These are phyloP conservation scores for Andrena camellia DNA, from an alignment of 2,888 invertebrate genomes.

Conservation along the genomic window DNA sequence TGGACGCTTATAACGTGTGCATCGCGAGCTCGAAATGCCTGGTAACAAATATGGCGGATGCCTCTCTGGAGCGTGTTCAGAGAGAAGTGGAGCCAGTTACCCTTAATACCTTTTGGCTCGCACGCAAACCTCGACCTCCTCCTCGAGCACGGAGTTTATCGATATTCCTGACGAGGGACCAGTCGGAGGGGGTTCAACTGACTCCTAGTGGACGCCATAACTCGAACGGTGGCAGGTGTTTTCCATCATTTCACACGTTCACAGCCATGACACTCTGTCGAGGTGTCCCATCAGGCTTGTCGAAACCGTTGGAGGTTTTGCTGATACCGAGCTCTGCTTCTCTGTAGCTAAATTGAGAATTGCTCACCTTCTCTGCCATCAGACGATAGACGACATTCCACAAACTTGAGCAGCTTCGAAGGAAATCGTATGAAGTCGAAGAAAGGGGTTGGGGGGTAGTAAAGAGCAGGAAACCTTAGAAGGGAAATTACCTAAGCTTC, in stretches of 20 bases:
- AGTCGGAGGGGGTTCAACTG: slow-evolving; percentile 52
- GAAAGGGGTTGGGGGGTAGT: neutral
- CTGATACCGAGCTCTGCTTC: too few species aligned
- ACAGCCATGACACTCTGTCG: too few species aligned
- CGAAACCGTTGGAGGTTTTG: too few species aligned
- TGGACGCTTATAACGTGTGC: slow-evolving; percentile 11
- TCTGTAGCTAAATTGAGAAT: too few species aligned
- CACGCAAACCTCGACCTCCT: neutral
- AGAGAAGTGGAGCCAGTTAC: slow-evolving; percentile 25
- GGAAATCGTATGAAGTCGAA: slow-evolving; percentile 1
- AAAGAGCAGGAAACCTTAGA: neutral
- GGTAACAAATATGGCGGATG: slow-evolving; percentile 28
- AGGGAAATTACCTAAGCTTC: neutral
- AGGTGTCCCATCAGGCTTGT: too few species aligned
- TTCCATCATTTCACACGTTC: neutral
- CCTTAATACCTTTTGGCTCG: slow-evolving; percentile 32
- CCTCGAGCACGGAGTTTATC: slow-evolving; percentile 24
- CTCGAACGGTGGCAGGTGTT: neutral
- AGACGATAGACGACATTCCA: too few species aligned
- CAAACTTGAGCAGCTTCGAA: neutral
- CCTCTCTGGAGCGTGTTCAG: slow-evolving; percentile 10
- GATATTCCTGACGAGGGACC: slow-evolving; percentile 30
- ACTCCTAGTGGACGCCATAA: slow-evolving; percentile 12
- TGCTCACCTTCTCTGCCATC: too few species aligned
- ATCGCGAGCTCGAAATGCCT: slow-evolving; percentile 14